These are phyloP conservation scores for Fabriciana adippe DNA, from an alignment of 2,888 invertebrate species.

Conservation along the genomic window DNA sequence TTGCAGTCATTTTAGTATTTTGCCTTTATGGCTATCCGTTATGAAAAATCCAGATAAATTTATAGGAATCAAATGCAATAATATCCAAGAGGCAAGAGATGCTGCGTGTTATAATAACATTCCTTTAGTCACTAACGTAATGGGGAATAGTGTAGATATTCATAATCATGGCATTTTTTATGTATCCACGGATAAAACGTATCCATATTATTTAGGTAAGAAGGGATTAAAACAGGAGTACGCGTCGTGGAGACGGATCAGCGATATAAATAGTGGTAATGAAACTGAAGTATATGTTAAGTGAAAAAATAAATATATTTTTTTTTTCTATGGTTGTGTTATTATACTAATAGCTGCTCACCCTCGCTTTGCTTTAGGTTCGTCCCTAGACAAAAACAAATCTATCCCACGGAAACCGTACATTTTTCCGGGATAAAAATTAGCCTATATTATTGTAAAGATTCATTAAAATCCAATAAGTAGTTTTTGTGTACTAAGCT, in stretches of 20 bases:
- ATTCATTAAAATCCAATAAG: too few species aligned
- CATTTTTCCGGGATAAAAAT: too few species aligned
- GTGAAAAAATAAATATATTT: not conserved
- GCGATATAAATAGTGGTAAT: conserved; percentile 62
- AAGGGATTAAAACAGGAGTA: conserved; percentile 63
- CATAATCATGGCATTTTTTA: conserved; percentile 65
- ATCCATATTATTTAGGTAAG: conserved; percentile 65
- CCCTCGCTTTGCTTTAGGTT: too few species aligned
- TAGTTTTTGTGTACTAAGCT: too few species aligned
- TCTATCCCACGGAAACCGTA: too few species aligned
- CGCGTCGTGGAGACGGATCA: conserved; percentile 61
- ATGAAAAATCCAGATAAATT: conserved; percentile 64
- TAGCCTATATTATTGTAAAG: too few species aligned
- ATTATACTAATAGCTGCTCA: too few species aligned
- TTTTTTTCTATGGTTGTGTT: not conserved
- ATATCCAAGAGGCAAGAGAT: conserved; percentile 68
- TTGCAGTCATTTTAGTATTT: conserved; percentile 71
- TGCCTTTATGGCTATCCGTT: conserved; percentile 62
- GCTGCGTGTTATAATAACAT: conserved; percentile 56
- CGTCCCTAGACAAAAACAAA: too few species aligned
- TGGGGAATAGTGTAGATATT: conserved; percentile 59
- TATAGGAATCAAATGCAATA: conserved; percentile 61
- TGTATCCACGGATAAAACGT: conserved; percentile 60
- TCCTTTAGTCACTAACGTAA: conserved; percentile 57
- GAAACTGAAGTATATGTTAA: conserved; percentile 56